Conservation (phyloP, 2,888 invertebrate genomes). For the Desoria tigrina region DNA sequence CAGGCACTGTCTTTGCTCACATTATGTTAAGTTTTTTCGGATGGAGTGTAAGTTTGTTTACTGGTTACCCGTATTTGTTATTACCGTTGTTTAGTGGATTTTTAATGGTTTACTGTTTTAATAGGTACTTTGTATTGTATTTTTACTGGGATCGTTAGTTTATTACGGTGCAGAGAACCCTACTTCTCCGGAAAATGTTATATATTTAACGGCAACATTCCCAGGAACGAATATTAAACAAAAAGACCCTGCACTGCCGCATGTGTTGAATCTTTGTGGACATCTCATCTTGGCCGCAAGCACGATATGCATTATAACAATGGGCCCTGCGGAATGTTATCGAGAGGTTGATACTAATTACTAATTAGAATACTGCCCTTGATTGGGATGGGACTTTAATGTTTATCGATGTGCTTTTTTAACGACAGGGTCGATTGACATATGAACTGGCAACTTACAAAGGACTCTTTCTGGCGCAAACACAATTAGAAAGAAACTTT, state of each 20-base stretch:
- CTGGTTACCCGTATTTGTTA: neutral
- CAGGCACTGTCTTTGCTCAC: conserved; percentile 24
- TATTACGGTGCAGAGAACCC: conserved; percentile 4
- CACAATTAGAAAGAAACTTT: conserved; percentile 27
- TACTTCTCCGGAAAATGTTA: neutral
- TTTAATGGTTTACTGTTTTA: neutral
- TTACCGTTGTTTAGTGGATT: neutral
- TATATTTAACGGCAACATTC: neutral
- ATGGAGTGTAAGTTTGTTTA: conserved; percentile 22
- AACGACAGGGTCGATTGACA: conserved; percentile 13
- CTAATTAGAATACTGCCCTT: too few relatives aligned
- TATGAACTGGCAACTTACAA: conserved; percentile 27
- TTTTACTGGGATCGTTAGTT: neutral
- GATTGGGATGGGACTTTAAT: too few relatives aligned
- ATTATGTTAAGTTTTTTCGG: conserved; percentile 27
- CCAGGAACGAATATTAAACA: neutral
- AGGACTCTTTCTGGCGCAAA: conserved; percentile 20
- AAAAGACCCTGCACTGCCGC: neutral
- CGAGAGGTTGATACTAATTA: conserved; percentile 1
- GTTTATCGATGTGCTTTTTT: too few relatives aligned
- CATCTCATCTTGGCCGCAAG: neutral
- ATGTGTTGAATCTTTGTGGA: neutral
- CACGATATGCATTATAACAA: neutral
- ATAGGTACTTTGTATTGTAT: neutral
- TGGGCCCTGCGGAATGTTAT: neutral